phyloP scores from a whole-genome alignment of 53 echinoderm and acorn worm species.

The Paracentrotus lividus region DNA sequence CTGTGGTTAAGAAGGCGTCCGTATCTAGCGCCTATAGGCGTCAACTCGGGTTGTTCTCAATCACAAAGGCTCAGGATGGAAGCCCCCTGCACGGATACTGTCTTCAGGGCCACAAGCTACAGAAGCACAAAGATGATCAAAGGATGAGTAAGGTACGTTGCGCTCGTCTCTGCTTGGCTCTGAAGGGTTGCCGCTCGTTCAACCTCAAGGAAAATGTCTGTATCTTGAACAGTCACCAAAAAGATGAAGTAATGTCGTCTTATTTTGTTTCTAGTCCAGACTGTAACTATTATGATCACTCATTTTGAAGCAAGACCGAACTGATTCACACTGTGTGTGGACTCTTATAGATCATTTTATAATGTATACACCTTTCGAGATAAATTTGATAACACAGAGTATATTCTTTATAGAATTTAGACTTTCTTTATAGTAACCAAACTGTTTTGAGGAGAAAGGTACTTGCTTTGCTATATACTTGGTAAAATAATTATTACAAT shows the following conservation, averaged over 20 bases:
- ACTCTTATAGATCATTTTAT: no score
- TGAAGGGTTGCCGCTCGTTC: background rate
- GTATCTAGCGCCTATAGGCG: background rate
- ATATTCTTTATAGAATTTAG: no score
- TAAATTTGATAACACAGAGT: no score
- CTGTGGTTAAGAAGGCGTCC: no score
- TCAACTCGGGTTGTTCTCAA: background rate
- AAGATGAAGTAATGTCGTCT: background rate
- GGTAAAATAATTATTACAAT: no score
- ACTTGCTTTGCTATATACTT: no score
- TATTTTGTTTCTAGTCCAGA: background rate
- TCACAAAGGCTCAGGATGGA: background rate
- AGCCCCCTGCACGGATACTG: background rate
- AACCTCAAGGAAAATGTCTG: background rate
- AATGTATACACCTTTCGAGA: no score
- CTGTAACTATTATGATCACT: background rate
- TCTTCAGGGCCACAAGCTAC: background rate
- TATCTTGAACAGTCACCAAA: constrained; percentile 10
- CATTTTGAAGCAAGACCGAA: background rate
- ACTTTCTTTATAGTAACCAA: no score
- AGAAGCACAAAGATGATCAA: background rate
- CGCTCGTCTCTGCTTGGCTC: background rate
- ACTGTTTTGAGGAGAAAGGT: no score
- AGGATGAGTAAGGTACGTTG: background rate
- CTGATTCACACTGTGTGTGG: no score